These are phyloP conservation scores for Oreohelix idahoensis DNA, from an alignment of 1,140 invertebrate genomes.

Conservation along the genomic window DNA sequence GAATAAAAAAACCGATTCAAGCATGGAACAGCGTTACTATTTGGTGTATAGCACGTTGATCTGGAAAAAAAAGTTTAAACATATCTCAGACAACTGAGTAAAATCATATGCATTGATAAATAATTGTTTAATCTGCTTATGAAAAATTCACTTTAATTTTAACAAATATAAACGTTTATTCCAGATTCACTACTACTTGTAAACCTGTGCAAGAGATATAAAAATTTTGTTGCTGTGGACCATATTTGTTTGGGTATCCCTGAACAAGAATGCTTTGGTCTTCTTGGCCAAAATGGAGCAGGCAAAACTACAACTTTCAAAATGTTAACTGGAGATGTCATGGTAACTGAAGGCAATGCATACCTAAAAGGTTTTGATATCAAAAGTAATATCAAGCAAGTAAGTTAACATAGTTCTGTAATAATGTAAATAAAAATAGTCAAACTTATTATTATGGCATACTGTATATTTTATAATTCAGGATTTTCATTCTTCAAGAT, in stretches of 20 bases:
- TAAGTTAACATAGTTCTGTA: conserved; percentile 49
- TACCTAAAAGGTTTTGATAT: conserved; percentile 62
- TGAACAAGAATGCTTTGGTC: conserved; percentile 88
- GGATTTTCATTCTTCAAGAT: too few relatives aligned
- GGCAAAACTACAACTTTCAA: conserved; percentile 93
- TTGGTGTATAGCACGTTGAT: too few relatives aligned
- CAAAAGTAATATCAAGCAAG: conserved; percentile 72
- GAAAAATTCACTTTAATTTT: too few relatives aligned
- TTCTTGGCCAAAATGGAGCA: conserved; percentile 89
- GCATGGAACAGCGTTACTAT: too few relatives aligned
- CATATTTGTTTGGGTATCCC: conserved; percentile 68
- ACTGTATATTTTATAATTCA: too few relatives aligned
- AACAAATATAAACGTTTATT: neutral
- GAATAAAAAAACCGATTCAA: too few relatives aligned
- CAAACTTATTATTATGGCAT: too few relatives aligned
- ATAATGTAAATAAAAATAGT: too few relatives aligned
- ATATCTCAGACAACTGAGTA: too few relatives aligned
- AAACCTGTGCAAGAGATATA: conserved; percentile 76
- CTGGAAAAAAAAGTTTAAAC: too few relatives aligned
- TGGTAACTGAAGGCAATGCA: conserved; percentile 68
- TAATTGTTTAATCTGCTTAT: too few relatives aligned
- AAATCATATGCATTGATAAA: too few relatives aligned
- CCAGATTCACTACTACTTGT: conserved; percentile 60
- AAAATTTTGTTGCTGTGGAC: conserved; percentile 77
- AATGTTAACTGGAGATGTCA: conserved; percentile 81